A percentile compares a stretch with the other conserved stretches of the same genome.
These are phyloP conservation scores for Embidobia sp. DNA, from an alignment of 2,888 invertebrate genomes.

Conservation along the genomic window DNA sequence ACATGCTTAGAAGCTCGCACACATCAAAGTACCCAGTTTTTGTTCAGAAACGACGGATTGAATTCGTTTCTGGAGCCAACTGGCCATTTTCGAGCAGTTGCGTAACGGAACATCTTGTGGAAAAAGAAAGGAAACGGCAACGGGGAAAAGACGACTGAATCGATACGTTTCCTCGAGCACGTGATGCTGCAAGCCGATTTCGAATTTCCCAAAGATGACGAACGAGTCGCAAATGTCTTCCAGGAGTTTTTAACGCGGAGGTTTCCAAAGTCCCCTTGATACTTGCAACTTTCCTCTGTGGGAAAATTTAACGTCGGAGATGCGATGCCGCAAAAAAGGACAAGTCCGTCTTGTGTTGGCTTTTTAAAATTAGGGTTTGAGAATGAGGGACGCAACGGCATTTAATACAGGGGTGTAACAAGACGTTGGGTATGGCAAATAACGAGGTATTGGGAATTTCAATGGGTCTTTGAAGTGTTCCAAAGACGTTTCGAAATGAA, in stretches of 20 bases:
- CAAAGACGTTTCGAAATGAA: too few relatives aligned
- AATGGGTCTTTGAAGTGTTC: too few relatives aligned
- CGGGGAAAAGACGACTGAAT: slow-evolving; percentile 29
- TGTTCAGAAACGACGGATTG: not conserved
- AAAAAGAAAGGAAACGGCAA: slow-evolving; percentile 42
- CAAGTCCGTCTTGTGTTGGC: slow-evolving; percentile 46
- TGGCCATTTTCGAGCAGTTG: slow-evolving; percentile 39
- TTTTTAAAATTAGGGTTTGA: slow-evolving; percentile 29
- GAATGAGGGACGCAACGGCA: slow-evolving; percentile 32
- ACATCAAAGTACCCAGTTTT: too few relatives aligned
- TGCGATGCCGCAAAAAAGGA: slow-evolving; percentile 75
- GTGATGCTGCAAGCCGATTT: slow-evolving; percentile 54
- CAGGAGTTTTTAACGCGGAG: slow-evolving; percentile 68
- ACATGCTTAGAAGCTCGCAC: too few relatives aligned
- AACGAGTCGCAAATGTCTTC: slow-evolving; percentile 71
- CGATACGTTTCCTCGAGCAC: slow-evolving; percentile 44
- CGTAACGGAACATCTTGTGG: slow-evolving; percentile 46
- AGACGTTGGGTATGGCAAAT: not conserved
- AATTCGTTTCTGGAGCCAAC: slow-evolving; percentile 28
- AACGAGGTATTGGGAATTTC: too few relatives aligned
- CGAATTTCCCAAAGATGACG: slow-evolving; percentile 64
- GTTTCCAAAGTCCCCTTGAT: slow-evolving; percentile 55
- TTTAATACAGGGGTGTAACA: slow-evolving; percentile 38
- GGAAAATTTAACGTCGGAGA: slow-evolving; percentile 80
- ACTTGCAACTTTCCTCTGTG: slow-evolving; percentile 78